Evolutionary conservation across 2,113 vertebrate species (phyloP), one percentile per base, ranked within the genome.

Genomic region (Plestiodon gilberti): DNA sequence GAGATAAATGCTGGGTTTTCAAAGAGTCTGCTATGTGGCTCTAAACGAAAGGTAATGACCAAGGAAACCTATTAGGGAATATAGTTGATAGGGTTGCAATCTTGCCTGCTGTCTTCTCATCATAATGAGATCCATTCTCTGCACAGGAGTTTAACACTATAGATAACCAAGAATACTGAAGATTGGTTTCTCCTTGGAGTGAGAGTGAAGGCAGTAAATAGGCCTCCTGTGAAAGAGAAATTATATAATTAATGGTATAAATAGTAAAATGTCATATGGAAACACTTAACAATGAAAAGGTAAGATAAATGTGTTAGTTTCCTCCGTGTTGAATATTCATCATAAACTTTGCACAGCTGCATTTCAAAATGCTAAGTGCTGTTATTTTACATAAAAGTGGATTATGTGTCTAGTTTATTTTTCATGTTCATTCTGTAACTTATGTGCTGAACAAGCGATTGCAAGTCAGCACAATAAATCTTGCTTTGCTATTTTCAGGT

Each of bases 281-380:
- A 92, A 89, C 81, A 82, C 93, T 92, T 94, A 93, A 95, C 92
- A 89, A 92, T 89, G 87, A 92, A 78, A 88, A 89, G 33, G 69
- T 81, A 93, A 93, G 90, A 89, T 89, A 94, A 93, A 91, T 93
- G 89, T 90, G 70, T 87, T 85, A 88, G 90, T 89, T 94, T 94
- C 73, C 93, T 83, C 76, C 84, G 69, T 90, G 84, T 61, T 94
- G 92, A 95, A 94, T 95, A 93, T 90, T 94, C 91, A 93, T 95
- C 85, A 87, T 92, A 88, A 85, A 85, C 62, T 89, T 59, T 78
- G n/a, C 92, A 87, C 90, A 95, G 94, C 94, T 95, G 94, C 93
- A 91, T 94, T 93, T 95, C 91, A 93, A 90, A 95, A 94, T 91
- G 86, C 70, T 40, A 87, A 89, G 93, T 85, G 33, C 74, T 76